A percentile compares a stretch with the other conserved stretches of the same genome.
Evolutionary conservation across 1,140 invertebrate genomes (phyloP).

Genomic region (Limonius californicus): DNA sequence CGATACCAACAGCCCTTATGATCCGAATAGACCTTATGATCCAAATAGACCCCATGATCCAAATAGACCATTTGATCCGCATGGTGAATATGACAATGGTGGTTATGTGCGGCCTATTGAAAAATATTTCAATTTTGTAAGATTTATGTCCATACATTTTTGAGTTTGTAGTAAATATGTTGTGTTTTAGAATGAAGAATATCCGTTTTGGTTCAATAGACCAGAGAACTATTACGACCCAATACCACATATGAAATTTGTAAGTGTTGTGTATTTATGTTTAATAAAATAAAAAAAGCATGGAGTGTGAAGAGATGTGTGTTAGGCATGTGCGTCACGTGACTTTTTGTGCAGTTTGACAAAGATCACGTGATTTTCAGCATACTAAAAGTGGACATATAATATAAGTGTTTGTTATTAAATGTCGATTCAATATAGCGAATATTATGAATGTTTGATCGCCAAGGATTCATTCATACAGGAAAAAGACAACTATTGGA

Average conservation of each 20-base stretch:
- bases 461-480: no score
- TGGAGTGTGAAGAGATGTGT: no score
- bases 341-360: no score
- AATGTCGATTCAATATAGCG: no score
- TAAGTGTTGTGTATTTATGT: slow-evolving; percentile 47
- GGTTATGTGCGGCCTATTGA: slow-evolving; percentile 57
- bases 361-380: no score
- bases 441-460: no score
- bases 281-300: no score
- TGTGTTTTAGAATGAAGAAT: slow-evolving; percentile 61
- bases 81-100: slow-evolving; percentile 15
- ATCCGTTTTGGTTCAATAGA: slow-evolving; percentile 71
- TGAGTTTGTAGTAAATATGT: slow-evolving; percentile 9
- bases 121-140: slow-evolving; percentile 70
- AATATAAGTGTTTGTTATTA: no score
- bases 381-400: no score
- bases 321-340: no score
- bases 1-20: neutral
- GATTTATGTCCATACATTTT: slow-evolving; percentile 34
- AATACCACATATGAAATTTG: slow-evolving; percentile 65
- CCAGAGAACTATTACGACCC: slow-evolving; percentile 51
- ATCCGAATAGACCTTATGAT: slow-evolving; percentile 11
- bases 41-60: slow-evolving; percentile 12
- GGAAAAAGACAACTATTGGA: no score
- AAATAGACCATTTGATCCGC: slow-evolving; percentile 17